These are phyloP conservation scores for Eubucco bourcierii DNA, from an alignment of 2,113 vertebrate genomes.

Conservation along the genomic window DNA sequence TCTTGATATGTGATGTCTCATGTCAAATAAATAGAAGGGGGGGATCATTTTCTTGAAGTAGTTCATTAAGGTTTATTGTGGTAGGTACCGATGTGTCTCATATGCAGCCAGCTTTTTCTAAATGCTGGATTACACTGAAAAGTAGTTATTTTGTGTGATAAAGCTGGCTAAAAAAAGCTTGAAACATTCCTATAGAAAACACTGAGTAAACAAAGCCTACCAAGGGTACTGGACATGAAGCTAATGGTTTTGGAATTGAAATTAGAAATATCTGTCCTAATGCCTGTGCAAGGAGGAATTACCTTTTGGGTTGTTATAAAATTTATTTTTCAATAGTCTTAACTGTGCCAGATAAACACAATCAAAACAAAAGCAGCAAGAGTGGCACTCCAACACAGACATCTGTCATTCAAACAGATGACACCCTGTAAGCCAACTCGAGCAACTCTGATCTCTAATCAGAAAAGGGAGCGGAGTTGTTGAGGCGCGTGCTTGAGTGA, in stretches of 20 bases:
- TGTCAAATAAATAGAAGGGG: neutral
- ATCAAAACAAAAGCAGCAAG: conserved; percentile 67
- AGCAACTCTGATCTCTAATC: conserved; percentile 81
- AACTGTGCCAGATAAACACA: neutral
- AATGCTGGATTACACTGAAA: conserved; percentile 33
- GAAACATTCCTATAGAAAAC: conserved; percentile 44
- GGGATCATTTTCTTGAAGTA: neutral
- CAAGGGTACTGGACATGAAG: neutral
- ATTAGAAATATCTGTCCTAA: neutral
- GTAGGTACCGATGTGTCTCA: neutral
- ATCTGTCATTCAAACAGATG: conserved; percentile 81
- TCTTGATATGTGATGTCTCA: neutral
- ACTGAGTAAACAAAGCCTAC: conserved; percentile 65
- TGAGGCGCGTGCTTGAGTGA: conserved; percentile 65
- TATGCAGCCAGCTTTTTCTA: conserved; percentile 33
- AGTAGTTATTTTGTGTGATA: conserved; percentile 39
- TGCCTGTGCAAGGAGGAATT: neutral
- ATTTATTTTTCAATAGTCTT: neutral
- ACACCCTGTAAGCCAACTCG: conserved; percentile 76
- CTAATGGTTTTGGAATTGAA: conserved; percentile 29
- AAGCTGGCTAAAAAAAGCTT: conserved; percentile 3
- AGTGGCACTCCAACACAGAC: conserved; percentile 71
- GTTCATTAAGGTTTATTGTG: conserved; percentile 34
- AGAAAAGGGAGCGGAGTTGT: conserved; percentile 71
- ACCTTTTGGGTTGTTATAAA: neutral